Percentiles rank a stretch among this genome's conserved stretches.
Evolutionary conservation across 2,888 invertebrate genomes (phyloP).

Genomic region (Eristalis intricaria): DNA sequence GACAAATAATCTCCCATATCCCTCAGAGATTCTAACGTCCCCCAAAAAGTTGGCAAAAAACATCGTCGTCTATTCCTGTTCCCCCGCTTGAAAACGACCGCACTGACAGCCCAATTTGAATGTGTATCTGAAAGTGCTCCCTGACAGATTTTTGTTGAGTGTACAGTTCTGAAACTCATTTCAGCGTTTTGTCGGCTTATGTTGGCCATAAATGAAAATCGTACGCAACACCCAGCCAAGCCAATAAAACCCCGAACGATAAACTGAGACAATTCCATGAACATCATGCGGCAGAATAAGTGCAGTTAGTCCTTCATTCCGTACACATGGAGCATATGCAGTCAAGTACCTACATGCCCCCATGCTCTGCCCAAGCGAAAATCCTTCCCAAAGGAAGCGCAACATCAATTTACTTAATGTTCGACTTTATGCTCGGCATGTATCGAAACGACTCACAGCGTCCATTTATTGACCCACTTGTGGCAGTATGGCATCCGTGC

Average conservation of each 20-base stretch:
- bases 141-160: neutral
- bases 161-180: neutral
- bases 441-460: conserved; percentile 1
- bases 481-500: conserved; percentile 11
- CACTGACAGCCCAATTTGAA: too few species aligned
- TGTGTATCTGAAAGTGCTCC: neutral
- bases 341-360: neutral
- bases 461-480: conserved; percentile 30
- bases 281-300: neutral
- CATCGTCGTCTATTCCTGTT: neutral
- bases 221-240: neutral
- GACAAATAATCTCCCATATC: too few species aligned
- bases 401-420: conserved; percentile 10
- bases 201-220: conserved; percentile 10
- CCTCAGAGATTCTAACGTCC: too few species aligned
- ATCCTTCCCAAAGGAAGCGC: neutral
- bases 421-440: neutral
- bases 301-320: conserved; percentile 1
- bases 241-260: conserved; percentile 19
- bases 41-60: neutral
- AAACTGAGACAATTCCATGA: conserved; percentile 19
- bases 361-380: neutral
- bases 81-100: neutral
- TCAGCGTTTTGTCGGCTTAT: neutral
- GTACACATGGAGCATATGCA: neutral